Conservation (phyloP, 2,888 invertebrate species). For the Metalampra italica region DNA sequence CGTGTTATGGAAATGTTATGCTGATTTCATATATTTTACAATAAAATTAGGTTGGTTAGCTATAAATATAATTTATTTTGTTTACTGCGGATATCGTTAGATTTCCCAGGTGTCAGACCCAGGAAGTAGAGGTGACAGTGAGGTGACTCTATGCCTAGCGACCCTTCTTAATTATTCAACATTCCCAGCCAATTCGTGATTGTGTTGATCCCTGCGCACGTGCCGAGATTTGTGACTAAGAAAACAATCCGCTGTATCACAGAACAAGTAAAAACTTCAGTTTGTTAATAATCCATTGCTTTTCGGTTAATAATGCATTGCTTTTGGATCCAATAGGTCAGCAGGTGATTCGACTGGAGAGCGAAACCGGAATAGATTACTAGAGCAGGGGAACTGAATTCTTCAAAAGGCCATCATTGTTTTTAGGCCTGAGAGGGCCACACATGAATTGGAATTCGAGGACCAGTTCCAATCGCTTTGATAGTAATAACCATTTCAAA, state of each 20-base stretch:
- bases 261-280: too few relatives aligned
- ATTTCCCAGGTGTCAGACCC: slow-evolving; percentile 33
- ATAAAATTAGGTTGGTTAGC: not conserved
- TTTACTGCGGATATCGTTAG: slow-evolving; percentile 17
- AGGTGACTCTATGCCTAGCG: slow-evolving; percentile 34
- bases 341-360: too few relatives aligned
- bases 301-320: too few relatives aligned
- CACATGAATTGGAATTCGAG: too few relatives aligned
- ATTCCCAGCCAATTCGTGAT: slow-evolving; percentile 43
- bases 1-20: not conserved
- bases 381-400: too few relatives aligned
- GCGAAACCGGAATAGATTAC: too few relatives aligned
- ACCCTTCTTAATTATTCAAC: slow-evolving; percentile 55
- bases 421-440: too few relatives aligned
- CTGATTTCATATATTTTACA: not conserved
- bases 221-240: slow-evolving; percentile 30
- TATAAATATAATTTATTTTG: slow-evolving; percentile 6
- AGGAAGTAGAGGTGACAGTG: slow-evolving; percentile 42
- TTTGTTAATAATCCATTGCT: too few relatives aligned
- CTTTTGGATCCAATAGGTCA: too few relatives aligned
- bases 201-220: slow-evolving; percentile 24
- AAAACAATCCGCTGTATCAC: slow-evolving; percentile 18
- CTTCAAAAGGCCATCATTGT: too few relatives aligned
- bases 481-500: too few relatives aligned
- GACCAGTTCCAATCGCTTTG: too few relatives aligned